phyloP scores from a whole-genome alignment of 1,140 invertebrate genomes.

The Onthophagus taurus region DNA sequence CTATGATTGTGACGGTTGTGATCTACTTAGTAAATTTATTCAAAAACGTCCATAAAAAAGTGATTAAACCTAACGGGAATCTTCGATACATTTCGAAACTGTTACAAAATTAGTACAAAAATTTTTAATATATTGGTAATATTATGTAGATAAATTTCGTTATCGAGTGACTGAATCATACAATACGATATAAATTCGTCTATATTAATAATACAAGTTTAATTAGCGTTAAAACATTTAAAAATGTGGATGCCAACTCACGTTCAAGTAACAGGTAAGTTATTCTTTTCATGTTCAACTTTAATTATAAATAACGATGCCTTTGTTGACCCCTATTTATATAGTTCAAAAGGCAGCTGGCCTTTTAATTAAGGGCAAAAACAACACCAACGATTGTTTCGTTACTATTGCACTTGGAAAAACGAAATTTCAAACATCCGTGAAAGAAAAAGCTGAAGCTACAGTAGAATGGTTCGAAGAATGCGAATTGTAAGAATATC shows the following conservation, averaged over 20 bases:
- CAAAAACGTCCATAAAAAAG: constrained; percentile 4
- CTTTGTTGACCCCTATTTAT: constrained; percentile 24
- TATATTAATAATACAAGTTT: background rate
- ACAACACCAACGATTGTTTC: constrained; percentile 90
- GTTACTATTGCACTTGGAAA: constrained; percentile 89
- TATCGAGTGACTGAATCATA: background rate
- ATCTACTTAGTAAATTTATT: constrained; percentile 8
- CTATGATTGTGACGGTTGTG: constrained; percentile 11
- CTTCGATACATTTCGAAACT: background rate
- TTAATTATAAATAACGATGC: constrained; percentile 10
- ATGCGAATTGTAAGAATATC: constrained; percentile 74
- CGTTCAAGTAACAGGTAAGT: constrained; percentile 67
- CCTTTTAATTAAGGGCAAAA: constrained; percentile 73
- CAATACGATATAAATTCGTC: background rate
- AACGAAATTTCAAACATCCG: constrained; percentile 92
- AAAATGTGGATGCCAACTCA: constrained; percentile 78
- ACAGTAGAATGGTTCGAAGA: constrained; percentile 91
- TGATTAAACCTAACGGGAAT: background rate
- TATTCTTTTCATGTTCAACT: constrained; percentile 9
- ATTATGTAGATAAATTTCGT: background rate
- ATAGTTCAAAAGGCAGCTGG: constrained; percentile 63
- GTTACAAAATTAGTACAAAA: constrained; percentile 1
- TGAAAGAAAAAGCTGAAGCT: constrained; percentile 76
- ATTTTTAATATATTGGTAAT: background rate
- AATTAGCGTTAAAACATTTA: constrained; percentile 1